Conservation (phyloP, 2,113 vertebrate species). For the Ciconia boyciana region DNA sequence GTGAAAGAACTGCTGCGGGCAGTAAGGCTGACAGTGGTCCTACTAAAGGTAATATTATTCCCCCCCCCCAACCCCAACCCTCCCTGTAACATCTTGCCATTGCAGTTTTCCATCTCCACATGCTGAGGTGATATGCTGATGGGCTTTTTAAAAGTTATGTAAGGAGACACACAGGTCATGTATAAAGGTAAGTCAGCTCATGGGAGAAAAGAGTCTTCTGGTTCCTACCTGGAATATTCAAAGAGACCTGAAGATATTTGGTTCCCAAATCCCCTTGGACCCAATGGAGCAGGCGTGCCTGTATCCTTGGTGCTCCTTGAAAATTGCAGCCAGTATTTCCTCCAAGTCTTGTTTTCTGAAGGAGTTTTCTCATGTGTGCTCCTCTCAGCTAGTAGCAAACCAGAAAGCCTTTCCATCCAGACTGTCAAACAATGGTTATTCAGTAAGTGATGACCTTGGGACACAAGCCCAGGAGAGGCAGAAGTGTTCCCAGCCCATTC, state of each 20-base stretch:
- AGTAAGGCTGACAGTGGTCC: not conserved
- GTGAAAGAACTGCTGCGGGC: not conserved
- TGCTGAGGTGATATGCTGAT: not conserved
- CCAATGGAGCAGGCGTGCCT: rapidly evolving
- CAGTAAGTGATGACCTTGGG: not conserved
- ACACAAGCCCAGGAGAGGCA: not conserved
- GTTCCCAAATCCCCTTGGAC: not conserved
- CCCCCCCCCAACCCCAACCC: not conserved
- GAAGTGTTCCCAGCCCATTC: not conserved
- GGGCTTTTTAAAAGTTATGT: not conserved
- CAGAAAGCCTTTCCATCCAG: not conserved
- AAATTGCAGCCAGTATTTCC: not conserved
- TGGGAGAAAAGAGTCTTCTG: not conserved
- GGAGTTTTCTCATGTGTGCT: not conserved
- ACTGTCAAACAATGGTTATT: not conserved
- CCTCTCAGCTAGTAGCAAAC: not conserved
- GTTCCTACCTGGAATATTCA: not conserved
- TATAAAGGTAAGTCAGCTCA: not conserved
- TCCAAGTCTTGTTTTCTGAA: not conserved
- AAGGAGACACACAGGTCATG: not conserved
- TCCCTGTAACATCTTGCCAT: not conserved
- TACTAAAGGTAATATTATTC: not conserved
- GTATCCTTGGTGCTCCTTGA: not conserved
- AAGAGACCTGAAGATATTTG: not conserved
- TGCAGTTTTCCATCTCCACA: not conserved